These are phyloP conservation scores for Caenorhabditis afra DNA, from an alignment of 2,888 invertebrate genomes.

Conservation along the genomic window DNA sequence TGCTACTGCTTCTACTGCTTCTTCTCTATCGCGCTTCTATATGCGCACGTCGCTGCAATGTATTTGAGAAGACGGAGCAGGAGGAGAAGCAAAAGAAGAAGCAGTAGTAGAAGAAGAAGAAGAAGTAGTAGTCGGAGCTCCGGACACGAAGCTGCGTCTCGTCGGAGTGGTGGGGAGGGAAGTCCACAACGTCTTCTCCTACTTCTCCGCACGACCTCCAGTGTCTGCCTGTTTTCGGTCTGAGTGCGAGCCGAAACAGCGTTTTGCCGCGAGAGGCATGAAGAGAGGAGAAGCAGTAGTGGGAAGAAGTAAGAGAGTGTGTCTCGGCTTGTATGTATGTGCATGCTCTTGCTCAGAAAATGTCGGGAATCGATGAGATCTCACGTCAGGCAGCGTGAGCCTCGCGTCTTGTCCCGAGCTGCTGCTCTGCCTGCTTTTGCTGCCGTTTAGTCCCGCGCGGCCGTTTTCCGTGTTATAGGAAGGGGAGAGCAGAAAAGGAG, in stretches of 20 bases:
- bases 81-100: conserved; percentile 24
- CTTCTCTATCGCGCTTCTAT: conserved; percentile 22
- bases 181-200: conserved; percentile 36
- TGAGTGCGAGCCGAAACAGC: conserved; percentile 11
- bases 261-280: conserved; percentile 19
- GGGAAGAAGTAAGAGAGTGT: conserved; percentile 11
- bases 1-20: conserved; percentile 7
- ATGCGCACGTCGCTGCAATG: conserved; percentile 12
- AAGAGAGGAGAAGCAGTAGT: conserved; percentile 26
- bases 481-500: conserved; percentile 30
- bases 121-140: conserved; percentile 17
- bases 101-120: conserved; percentile 24
- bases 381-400: conserved; percentile 60
- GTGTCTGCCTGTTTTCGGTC: conserved; percentile 23
- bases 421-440: conserved; percentile 27
- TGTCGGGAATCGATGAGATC: conserved; percentile 63
- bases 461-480: conserved; percentile 52
- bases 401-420: conserved; percentile 43
- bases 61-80: conserved; percentile 10
- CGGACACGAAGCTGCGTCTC: conserved; percentile 39
- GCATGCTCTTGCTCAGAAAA: conserved; percentile 24
- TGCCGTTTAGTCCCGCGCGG: conserved; percentile 60
- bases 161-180: conserved; percentile 8
- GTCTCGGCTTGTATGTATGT: neutral
- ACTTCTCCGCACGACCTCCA: conserved; percentile 6